Base-by-base conservation (phyloP, 1,140 invertebrate genomes). In the Tyrophagus putrescentiae region DNA sequence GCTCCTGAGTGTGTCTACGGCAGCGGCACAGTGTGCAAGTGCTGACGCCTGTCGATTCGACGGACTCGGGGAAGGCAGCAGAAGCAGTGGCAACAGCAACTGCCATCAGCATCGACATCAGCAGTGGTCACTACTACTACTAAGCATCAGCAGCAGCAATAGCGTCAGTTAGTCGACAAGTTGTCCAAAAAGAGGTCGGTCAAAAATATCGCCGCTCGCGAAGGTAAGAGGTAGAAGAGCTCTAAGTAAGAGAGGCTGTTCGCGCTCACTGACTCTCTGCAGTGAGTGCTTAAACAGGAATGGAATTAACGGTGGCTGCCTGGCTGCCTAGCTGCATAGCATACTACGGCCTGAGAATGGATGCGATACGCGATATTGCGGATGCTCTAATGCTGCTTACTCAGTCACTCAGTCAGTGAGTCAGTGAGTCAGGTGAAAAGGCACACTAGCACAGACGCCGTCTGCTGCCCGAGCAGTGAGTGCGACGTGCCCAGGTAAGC, bases 141-240 rank as follows among this genome's bases (percentile, higher is more conserved):
- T 50, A 50, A 50, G 11, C 21, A n/a, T 50, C 45, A 50, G 11
- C 21, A 13, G 11, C 21, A 3, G 11, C 21, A 13, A 50, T 18
- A 18, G 16, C 1, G 41, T 21, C 41, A 2, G 41, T 21, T 21
- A 42, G 25, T 21, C 18, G 1, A 23, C 6, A 42, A 42, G 4
- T 21, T 42, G 13, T 54, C 13, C 3, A 54, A 54, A 54, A 54
- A 54, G 52, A 54, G 52, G 52, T 54, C 52, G 52, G 52, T 54
- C 52, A 54, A 54, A 54, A 54, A 54, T 54, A 54, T 54, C 52
- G 52, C 31, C 31, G 32, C n/a, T n/a, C n/a, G n/a, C n/a, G 52
- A 54, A 54, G 52, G 52, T 54, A 54, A 54, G 36, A 21, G 21
- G 36, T 39, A 39, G 21, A 39, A 13, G 36, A 39, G 21, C 13